Conservation (phyloP, 2,888 invertebrate species). For the Atherix ibis region DNA sequence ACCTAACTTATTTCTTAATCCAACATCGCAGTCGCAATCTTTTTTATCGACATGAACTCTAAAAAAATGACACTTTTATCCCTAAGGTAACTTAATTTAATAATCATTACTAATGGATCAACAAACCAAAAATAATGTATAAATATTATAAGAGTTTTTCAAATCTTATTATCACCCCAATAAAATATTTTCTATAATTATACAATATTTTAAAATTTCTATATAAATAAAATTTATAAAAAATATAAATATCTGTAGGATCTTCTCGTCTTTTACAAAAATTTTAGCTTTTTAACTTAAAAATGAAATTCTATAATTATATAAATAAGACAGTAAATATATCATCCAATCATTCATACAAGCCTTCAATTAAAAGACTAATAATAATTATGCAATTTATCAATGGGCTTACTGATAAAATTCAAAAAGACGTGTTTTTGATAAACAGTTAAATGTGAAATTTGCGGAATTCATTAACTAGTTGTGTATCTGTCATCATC, state of each 20-base stretch:
- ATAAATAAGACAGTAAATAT: conserved; percentile 40
- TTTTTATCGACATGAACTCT: conserved; percentile 53
- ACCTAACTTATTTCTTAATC: conserved; percentile 48
- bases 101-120: conserved; percentile 45
- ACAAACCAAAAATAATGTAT: conserved; percentile 31
- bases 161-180: conserved; percentile 51
- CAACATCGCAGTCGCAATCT: conserved; percentile 83
- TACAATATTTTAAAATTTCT: conserved; percentile 22
- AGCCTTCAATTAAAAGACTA: conserved; percentile 67
- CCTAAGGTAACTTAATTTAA: conserved; percentile 62
- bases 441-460: conserved; percentile 54
- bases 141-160: conserved; percentile 37
- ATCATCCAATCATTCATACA: conserved; percentile 59
- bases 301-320: conserved; percentile 38
- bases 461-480: conserved; percentile 51
- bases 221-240: conserved; percentile 27
- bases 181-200: conserved; percentile 34
- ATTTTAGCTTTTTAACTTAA: conserved; percentile 52
- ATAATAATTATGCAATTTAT: conserved; percentile 56
- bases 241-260: conserved; percentile 55
- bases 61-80: conserved; percentile 73
- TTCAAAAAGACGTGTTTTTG: conserved; percentile 58
- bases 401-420: conserved; percentile 57
- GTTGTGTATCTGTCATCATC: too few relatives aligned
- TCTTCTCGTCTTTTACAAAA: conserved; percentile 55